Evolutionary conservation across 2,113 vertebrate species (phyloP).

Genomic region (Oreotragus oreotragus): DNA sequence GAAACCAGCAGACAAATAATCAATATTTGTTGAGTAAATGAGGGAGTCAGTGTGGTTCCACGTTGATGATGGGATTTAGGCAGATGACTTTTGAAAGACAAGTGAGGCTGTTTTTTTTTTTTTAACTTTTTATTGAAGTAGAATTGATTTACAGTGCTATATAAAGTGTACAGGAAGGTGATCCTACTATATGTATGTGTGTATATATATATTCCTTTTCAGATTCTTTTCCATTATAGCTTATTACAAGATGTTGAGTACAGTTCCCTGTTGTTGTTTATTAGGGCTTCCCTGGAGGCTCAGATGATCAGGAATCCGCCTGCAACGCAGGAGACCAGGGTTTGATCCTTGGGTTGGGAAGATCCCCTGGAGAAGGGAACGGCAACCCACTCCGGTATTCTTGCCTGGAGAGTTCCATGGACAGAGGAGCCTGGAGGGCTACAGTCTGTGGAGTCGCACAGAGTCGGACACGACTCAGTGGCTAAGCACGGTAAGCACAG

Average conservation of each 20-base stretch:
- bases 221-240: neutral
- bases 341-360: neutral
- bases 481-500: neutral
- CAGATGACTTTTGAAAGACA: neutral
- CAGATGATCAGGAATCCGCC: neutral
- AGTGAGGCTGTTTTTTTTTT: neutral
- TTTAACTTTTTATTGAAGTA: neutral
- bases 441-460: neutral
- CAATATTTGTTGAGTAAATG: neutral
- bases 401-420: neutral
- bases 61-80: neutral
- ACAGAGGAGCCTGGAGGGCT: neutral
- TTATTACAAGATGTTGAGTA: neutral
- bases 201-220: neutral
- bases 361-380: neutral
- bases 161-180: neutral
- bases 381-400: neutral
- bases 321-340: neutral
- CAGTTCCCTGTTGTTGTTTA: neutral
- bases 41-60: neutral
- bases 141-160: neutral
- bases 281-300: neutral
- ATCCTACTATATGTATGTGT: neutral
- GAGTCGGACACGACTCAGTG: rapidly evolving
- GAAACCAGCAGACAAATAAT: neutral